phyloP scores from a whole-genome alignment of 2,113 vertebrate genomes.

The Dicaeum eximium region DNA sequence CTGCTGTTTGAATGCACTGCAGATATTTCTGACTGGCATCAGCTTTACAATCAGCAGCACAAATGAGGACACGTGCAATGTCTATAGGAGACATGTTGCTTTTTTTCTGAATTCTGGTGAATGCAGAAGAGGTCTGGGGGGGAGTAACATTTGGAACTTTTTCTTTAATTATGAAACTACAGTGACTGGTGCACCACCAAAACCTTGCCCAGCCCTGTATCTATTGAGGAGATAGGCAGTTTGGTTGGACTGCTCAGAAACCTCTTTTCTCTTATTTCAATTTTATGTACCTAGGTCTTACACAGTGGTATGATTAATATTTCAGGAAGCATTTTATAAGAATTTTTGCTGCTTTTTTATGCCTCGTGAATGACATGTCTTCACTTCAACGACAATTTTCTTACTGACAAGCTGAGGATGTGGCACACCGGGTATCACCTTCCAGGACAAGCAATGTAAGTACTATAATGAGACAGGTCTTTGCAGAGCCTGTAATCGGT shows the following conservation, averaged over 20 bases:
- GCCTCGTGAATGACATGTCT: constrained; percentile 59
- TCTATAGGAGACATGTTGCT: neutral
- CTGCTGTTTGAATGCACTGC: neutral
- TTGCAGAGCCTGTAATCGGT: constrained; percentile 77
- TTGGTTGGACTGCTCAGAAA: neutral
- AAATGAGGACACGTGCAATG: neutral
- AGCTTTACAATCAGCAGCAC: neutral
- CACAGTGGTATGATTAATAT: constrained; percentile 55
- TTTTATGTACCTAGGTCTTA: constrained; percentile 9
- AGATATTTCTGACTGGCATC: neutral
- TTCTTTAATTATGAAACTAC: neutral
- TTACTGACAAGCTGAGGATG: constrained; percentile 63
- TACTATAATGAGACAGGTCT: constrained; percentile 74
- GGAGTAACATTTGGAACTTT: fast-evolving
- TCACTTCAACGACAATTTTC: constrained; percentile 70
- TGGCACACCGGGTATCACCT: constrained; percentile 66
- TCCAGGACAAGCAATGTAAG: constrained; percentile 68
- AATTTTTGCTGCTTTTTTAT: constrained; percentile 42
- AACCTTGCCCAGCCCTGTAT: neutral
- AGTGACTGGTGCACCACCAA: neutral
- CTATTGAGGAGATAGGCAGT: neutral
- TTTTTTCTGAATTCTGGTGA: neutral
- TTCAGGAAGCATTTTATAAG: constrained; percentile 34
- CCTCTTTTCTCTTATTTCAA: neutral
- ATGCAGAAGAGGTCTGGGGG: neutral